These are phyloP conservation scores for Drymonia ruficornis DNA, from an alignment of 2,888 invertebrate genomes.

Conservation along the genomic window DNA sequence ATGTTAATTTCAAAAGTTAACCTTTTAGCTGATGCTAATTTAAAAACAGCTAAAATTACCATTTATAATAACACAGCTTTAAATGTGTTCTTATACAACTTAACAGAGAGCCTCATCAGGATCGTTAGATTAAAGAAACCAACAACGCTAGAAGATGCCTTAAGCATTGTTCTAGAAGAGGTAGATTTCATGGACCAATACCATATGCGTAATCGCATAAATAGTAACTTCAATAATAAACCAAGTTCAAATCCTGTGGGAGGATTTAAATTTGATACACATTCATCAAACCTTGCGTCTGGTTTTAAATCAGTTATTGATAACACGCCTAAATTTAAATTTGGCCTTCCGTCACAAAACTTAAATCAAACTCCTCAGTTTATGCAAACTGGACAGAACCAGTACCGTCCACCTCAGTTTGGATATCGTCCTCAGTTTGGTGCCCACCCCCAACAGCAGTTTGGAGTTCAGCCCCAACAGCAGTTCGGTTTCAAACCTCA, in stretches of 20 bases:
- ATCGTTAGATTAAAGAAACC: slow-evolving; percentile 12
- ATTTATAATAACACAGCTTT: slow-evolving; percentile 23
- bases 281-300: too few relatives aligned
- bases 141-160: slow-evolving; percentile 8
- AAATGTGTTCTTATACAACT: slow-evolving; percentile 21
- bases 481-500: too few relatives aligned
- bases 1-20: background rate
- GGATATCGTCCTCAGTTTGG: too few relatives aligned
- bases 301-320: too few relatives aligned
- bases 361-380: too few relatives aligned
- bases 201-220: slow-evolving; percentile 5
- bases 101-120: slow-evolving; percentile 15
- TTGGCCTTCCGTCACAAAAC: background rate
- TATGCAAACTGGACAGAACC: too few relatives aligned
- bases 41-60: slow-evolving; percentile 4
- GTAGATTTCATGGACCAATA: slow-evolving; percentile 11
- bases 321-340: background rate
- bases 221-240: too few relatives aligned
- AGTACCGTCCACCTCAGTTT: too few relatives aligned
- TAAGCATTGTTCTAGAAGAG: slow-evolving; percentile 12
- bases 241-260: too few relatives aligned
- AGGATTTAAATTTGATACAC: background rate
- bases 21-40: background rate
- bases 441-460: too few relatives aligned
- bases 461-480: too few relatives aligned